These are phyloP conservation scores for Gymnothorax javanicus DNA, from an alignment of 2,797 vertebrate species.

Conservation along the genomic window DNA sequence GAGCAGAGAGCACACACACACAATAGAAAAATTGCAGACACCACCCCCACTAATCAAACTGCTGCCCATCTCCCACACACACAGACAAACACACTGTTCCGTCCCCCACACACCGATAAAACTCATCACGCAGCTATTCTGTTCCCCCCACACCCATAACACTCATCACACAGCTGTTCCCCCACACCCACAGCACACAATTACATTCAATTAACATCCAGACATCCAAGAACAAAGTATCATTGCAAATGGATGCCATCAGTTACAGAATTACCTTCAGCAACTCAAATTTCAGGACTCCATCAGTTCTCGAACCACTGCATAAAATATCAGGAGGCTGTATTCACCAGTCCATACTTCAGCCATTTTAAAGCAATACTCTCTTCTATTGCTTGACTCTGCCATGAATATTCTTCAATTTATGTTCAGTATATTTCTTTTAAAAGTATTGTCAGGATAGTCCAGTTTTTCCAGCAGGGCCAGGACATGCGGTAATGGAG, in stretches of 20 bases:
- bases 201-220: no score
- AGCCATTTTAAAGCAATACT: neutral
- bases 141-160: neutral
- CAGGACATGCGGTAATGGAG: no score
- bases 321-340: neutral
- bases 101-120: no score
- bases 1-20: no score
- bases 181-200: neutral
- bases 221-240: neutral
- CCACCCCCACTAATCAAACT: conserved; percentile 53
- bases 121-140: neutral
- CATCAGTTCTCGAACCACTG: neutral
- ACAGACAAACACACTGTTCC: conserved; percentile 50
- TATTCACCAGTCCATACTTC: neutral
- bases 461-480: no score
- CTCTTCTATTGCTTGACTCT: neutral
- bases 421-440: neutral
- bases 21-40: no score
- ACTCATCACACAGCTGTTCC: neutral
- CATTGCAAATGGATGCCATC: neutral
- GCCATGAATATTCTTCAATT: neutral
- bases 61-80: conserved; percentile 49
- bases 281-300: neutral
- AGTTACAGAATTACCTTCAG: neutral
- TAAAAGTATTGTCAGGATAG: neutral